These are phyloP conservation scores for Chloroclystis v-ata DNA, from an alignment of 2,888 invertebrate species.

Conservation along the genomic window DNA sequence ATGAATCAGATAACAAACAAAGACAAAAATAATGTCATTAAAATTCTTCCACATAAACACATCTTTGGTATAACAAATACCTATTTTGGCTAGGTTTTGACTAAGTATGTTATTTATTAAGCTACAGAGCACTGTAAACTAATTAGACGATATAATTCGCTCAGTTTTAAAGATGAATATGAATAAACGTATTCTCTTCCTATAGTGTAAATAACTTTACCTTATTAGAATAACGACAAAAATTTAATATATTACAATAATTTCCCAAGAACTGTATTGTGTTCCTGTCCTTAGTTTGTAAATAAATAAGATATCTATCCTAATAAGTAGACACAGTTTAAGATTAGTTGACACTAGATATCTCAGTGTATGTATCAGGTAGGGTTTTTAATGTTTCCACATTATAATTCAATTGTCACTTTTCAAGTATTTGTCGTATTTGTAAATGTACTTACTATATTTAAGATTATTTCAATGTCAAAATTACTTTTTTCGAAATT, in stretches of 20 bases:
- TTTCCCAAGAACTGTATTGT: slow-evolving; percentile 74
- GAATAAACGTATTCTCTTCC: slow-evolving; percentile 54
- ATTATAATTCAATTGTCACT: slow-evolving; percentile 59
- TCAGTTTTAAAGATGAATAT: slow-evolving; percentile 68
- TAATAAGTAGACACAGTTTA: slow-evolving; percentile 48
- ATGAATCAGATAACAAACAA: slow-evolving; percentile 26
- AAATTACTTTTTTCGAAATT: slow-evolving; percentile 32
- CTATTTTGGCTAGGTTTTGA: slow-evolving; percentile 30
- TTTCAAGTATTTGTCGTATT: slow-evolving; percentile 47
- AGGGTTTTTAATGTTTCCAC: slow-evolving; percentile 55
- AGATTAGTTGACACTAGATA: slow-evolving; percentile 42
- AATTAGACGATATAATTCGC: slow-evolving; percentile 51
- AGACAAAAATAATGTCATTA: slow-evolving; percentile 23
- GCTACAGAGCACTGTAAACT: slow-evolving; percentile 65
- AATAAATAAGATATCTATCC: slow-evolving; percentile 60
- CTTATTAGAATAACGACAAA: slow-evolving; percentile 51
- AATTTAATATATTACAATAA: slow-evolving; percentile 73
- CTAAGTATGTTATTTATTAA: slow-evolving; percentile 28
- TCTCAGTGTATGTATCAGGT: slow-evolving; percentile 38
- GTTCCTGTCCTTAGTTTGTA: slow-evolving; percentile 75
- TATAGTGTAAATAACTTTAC: slow-evolving; percentile 66
- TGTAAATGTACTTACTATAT: slow-evolving; percentile 73
- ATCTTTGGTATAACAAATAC: slow-evolving; percentile 44
- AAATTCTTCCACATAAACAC: slow-evolving; percentile 5
- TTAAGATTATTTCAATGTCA: slow-evolving; percentile 44